Conservation (phyloP, 2,113 vertebrate species). For the Neodontobutis hainanensis region DNA sequence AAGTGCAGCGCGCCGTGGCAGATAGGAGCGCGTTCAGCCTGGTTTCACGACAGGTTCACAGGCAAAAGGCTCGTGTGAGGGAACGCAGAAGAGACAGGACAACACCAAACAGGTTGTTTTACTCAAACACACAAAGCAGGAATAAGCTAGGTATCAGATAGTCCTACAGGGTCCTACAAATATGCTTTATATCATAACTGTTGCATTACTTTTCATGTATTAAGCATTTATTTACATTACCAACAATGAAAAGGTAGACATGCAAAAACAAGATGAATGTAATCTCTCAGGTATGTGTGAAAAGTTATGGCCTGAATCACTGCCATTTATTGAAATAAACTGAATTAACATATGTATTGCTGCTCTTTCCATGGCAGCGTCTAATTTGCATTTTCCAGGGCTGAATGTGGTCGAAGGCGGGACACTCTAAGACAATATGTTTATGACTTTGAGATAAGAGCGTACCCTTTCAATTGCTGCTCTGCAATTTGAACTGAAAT, state of each 20-base stretch:
- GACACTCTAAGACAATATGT: constrained; percentile 52
- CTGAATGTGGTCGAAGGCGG: constrained; percentile 30
- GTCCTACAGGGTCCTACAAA: background rate
- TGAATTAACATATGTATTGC: constrained; percentile 55
- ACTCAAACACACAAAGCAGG: too few relatives aligned
- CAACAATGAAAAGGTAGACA: constrained; percentile 1
- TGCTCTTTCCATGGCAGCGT: constrained; percentile 11
- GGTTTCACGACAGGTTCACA: constrained; percentile 39
- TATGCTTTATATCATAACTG: background rate
- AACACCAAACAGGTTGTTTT: too few relatives aligned
- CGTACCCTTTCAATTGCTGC: constrained; percentile 51
- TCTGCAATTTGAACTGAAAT: constrained; percentile 66
- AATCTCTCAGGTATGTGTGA: background rate
- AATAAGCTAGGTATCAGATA: background rate
- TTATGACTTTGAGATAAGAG: constrained; percentile 55
- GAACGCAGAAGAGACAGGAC: background rate
- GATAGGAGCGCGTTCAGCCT: constrained; percentile 46
- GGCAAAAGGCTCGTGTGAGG: constrained; percentile 5
- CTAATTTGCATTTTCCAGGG: constrained; percentile 47
- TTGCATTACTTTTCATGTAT: background rate
- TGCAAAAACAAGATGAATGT: constrained; percentile 1
- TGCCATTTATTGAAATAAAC: constrained; percentile 24
- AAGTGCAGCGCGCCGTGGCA: constrained; percentile 38
- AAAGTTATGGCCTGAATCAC: constrained; percentile 21
- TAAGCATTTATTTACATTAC: constrained; percentile 2